Evolutionary conservation across 2,797 vertebrate species (phyloP), one percentile per base, ranked within the genome.

Genomic region (Todus mexicanus): DNA sequence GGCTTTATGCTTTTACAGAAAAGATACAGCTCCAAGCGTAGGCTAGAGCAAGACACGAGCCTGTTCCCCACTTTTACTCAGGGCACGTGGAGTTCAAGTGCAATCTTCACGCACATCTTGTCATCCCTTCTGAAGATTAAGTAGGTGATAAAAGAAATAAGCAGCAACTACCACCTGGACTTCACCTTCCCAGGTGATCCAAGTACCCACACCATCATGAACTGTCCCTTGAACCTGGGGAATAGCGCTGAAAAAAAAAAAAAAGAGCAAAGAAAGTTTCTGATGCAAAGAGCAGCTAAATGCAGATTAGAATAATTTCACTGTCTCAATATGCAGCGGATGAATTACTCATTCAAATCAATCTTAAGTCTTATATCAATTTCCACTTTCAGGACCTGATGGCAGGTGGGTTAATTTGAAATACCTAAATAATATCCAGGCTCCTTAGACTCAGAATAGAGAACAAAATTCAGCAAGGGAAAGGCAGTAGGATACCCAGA

Each of bases 171-270:
- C 21, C 40, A 43, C 4, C 29, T 68, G 70, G 48, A 40, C 40
- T 73, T 71, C 20, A 10, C 4, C 18, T 72, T 56, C 64, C 35
- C 54, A 15, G 42, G 1, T 50, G n/a, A 64, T 10, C 7, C n/a
- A 31, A 72, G 50, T 12, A 38, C 10, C n/a, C 17, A 13, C 9
- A 53, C 11, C 33, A 3, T 4, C 5, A 14, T 19, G 12, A 51
- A 14, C 10, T 18, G 33, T 23, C 35, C 60, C 33, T 45, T 23
- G 27, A 69, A 23, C 29, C 10, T 53, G 8, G 15, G 31, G 27
- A 38, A 35, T 0, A 10, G 9, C 2, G 0, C 0, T 50, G 20
- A 74, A 63, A 42, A 23, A n/a, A 22, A 35, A 69, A 20, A 29
- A 57, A 33, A 54, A 68, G 4, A 60, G 4, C 23, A 78, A 60